A percentile compares a stretch with the other conserved stretches of the same genome.
phyloP scores from a whole-genome alignment of 2,113 vertebrate species.

The Zapus hudsonius region DNA sequence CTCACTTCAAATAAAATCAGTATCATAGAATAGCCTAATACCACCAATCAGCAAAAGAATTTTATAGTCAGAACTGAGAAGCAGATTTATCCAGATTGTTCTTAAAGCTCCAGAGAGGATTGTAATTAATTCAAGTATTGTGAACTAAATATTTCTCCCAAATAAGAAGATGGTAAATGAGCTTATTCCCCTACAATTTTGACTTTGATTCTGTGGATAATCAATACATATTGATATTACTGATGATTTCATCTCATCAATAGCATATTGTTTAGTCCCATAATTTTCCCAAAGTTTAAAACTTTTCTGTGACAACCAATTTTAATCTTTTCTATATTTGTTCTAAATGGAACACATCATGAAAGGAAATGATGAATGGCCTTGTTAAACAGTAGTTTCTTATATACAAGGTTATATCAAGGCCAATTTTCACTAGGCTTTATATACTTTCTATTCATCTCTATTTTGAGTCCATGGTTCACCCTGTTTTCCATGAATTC shows the following conservation, averaged over 20 bases:
- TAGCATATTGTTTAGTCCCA: not conserved
- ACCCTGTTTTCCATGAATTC: constrained; percentile 18
- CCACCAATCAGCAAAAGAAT: not conserved
- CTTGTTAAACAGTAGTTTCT: not conserved
- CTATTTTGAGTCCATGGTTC: constrained; percentile 5
- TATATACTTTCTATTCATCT: constrained; percentile 39
- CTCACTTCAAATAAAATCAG: constrained; percentile 34
- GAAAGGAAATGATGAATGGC: not conserved
- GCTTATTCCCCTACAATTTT: not conserved
- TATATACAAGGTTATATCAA: not conserved
- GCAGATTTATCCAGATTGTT: constrained; percentile 24
- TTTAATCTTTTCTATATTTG: constrained; percentile 3
- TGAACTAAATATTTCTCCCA: not conserved
- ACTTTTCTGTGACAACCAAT: not conserved
- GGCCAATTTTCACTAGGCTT: constrained; percentile 29
- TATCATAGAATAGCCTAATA: constrained; percentile 3
- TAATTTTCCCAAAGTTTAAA: not conserved
- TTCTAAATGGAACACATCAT: not conserved
- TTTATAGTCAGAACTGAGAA: not conserved
- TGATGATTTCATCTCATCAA: not conserved
- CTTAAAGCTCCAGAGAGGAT: not conserved
- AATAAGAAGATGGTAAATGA: not conserved
- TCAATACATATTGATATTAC: constrained; percentile 23
- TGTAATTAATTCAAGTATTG: constrained; percentile 34
- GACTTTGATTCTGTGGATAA: not conserved